phyloP scores from a whole-genome alignment of 2,797 vertebrate species.

The Natrix natrix region DNA sequence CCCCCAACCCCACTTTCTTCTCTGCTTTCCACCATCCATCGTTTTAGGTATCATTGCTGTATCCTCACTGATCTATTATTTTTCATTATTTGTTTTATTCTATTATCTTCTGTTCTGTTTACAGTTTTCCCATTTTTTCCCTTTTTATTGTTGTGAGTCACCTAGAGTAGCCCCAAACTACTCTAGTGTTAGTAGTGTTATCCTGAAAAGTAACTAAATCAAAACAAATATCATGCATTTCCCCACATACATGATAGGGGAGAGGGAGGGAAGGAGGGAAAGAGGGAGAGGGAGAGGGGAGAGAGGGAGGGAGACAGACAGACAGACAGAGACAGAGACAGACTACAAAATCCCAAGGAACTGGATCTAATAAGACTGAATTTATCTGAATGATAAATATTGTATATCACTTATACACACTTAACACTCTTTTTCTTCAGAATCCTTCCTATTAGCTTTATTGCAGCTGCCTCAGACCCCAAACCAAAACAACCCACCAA shows the following conservation, averaged over 20 bases:
- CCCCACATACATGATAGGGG: too few relatives aligned
- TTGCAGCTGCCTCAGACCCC: not conserved
- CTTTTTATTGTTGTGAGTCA: not conserved
- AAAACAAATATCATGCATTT: not conserved
- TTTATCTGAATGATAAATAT: not conserved
- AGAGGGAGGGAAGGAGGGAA: too few relatives aligned
- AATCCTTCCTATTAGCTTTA: not conserved
- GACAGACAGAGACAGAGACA: too few relatives aligned
- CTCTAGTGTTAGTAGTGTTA: not conserved
- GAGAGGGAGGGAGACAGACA: too few relatives aligned
- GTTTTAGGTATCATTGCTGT: not conserved
- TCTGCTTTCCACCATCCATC: not conserved
- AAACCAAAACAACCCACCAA: not conserved
- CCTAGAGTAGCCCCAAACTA: not conserved
- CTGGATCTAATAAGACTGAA: not conserved
- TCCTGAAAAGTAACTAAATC: not conserved
- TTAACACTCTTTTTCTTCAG: not conserved
- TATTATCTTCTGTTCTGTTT: not conserved
- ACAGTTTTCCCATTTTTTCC: not conserved
- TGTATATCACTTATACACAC: not conserved
- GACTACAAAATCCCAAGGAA: not conserved
- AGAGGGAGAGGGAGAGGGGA: too few relatives aligned
- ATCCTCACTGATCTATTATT: not conserved
- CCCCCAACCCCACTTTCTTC: not conserved
- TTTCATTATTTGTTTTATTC: not conserved